These are phyloP conservation scores for Datnioides undecimradiatus DNA, from an alignment of 2,113 vertebrate species.

Conservation along the genomic window DNA sequence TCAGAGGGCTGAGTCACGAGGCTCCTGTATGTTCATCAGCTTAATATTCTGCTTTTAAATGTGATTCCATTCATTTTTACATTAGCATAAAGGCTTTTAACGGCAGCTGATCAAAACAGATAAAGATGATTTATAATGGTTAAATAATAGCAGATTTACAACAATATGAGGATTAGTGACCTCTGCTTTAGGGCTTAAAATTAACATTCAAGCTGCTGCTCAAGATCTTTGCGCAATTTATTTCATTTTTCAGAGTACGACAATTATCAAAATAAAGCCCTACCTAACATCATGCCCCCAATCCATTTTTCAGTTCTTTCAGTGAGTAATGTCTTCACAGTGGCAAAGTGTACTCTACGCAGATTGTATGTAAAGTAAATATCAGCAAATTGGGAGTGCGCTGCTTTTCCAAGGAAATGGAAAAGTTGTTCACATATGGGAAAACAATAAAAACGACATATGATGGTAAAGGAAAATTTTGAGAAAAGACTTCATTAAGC, in stretches of 20 bases:
- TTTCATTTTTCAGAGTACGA: not conserved
- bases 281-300: not conserved
- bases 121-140: not conserved
- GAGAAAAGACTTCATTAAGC: too few species aligned
- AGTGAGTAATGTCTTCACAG: not conserved
- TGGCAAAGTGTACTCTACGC: not conserved
- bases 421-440: too few species aligned
- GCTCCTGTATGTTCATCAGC: not conserved
- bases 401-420: too few species aligned
- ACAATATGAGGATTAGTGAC: not conserved
- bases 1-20: not conserved
- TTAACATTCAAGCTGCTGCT: not conserved
- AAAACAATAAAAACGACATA: too few species aligned
- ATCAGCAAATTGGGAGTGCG: not conserved
- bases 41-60: slow-evolving; percentile 12
- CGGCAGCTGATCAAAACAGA: not conserved
- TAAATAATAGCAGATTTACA: not conserved
- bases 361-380: not conserved
- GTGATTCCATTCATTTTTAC: not conserved
- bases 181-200: not conserved
- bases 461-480: too few species aligned
- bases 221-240: not conserved
- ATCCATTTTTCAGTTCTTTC: not conserved
- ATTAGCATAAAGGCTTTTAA: not conserved
- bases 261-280: not conserved